Evolutionary conservation across 2,797 vertebrate species (phyloP), one percentile per base, ranked within the genome.

Genomic region (Staurois parvus): DNA sequence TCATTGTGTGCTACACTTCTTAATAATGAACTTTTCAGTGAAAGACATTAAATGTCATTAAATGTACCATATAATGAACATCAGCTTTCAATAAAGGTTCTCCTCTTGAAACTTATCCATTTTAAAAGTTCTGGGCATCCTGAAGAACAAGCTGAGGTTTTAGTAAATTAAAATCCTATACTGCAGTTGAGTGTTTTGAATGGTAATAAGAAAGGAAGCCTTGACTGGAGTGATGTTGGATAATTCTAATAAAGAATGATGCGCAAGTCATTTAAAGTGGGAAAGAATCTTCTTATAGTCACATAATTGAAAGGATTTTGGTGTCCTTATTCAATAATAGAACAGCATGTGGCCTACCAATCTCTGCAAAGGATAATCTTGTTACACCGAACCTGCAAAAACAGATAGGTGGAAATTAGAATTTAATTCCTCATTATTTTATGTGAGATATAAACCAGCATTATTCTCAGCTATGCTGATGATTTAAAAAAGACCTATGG

Each of bases 31-130:
- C 75, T 83, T 84, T 82, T 83, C 85, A 84, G 70, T 75, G 45
- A 64, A 87, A 83, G 76, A 62, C 69, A 87, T 84, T 87, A 87
- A 87, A 87, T 84, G 76, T 79, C 75, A 87, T 84, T 87, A 83
- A 87, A 87, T 87, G 85, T 84, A 72, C 85, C 85, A 75, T 87
- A 84, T 79, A 87, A 87, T 79, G 81, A 79, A 84, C 85, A 83
- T 87, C 81, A 84, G 85, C 76, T 84, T 79, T 87, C 82, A 84
- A 87, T 87, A 83, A 84, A 69, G 81, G 45, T 52, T 74, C 29
- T 79, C 72, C 28, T 69, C 81, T 59, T 62, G 59, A 83, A n/a
- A 75, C 70, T 74, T 87, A 69, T 30, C 66, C 62, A 37, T 84
- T 75, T 79, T 87, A 87, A 79, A 87, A 83, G 77, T 87, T 87